Evolutionary conservation across 2,888 invertebrate species (phyloP), one percentile per base, ranked within the genome.

Genomic region (Gymnoscelis rufifasciata): DNA sequence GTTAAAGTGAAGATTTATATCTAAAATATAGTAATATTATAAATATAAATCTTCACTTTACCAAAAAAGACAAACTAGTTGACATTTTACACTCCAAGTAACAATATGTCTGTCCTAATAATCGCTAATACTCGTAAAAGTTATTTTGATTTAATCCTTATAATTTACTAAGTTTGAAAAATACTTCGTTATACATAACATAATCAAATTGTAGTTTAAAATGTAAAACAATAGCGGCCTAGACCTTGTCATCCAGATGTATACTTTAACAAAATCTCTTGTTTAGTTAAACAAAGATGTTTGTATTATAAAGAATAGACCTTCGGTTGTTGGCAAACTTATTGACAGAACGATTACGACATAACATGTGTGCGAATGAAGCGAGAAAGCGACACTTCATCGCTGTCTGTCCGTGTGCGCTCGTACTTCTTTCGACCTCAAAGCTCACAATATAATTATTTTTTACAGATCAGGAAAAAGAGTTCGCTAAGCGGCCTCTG

Each of bases 401-500:
- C 58, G 74, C 57, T 62, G 68, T 52, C 28, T 63, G 58, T 70
- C 68, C 66, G 73, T 78, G 79, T 57, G 79, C 80, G 80, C 76
- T 58, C 79, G 78, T 69, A 66, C 67, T 30, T 11, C 13, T 19
- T 11, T 19, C 7, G n/a, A 28, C 8, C 23, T 12, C 12, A 31
- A 12, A 7, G 24, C 14, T n/a, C 66, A 62, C 60, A 75, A 64
- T 49, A 40, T 54, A 14, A 45, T 43, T 71, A n/a, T 50, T 88
- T 90, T 51, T 93, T 93, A 59, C 91, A 95, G 88, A 87, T 51
- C 86, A 74, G 74, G 78, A 83, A 60, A 95, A 95, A 77, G 95
- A 96, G 79, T 87, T 95, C 64, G 93, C 94, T 28, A 93, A 93
- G 71, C 92, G 93, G 43, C 95, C 96, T 0, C 81, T 95, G 53